Evolutionary conservation across 2,113 vertebrate species (phyloP), one percentile per base, ranked within the genome.

Genomic region (Polypterus bichir): DNA sequence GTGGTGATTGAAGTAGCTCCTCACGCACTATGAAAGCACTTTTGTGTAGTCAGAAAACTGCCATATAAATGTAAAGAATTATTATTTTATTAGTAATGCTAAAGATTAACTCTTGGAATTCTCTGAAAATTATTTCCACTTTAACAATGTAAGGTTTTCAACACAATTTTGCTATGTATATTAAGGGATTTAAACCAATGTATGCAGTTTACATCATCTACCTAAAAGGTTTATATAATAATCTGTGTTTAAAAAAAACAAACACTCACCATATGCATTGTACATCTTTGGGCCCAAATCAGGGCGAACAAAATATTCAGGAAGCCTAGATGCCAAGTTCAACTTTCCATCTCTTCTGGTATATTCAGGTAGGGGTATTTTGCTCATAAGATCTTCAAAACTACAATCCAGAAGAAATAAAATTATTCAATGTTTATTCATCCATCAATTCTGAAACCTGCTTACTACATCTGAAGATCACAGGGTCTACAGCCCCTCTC

Each of bases 281-380:
- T 89, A 89, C 87, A 89, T 89, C 72, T 89, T 89, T 1, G 87
- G 87, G 49, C 87, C 87, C 54, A 89, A 68, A 66, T 89, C 87
- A 0, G 87, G 87, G 9, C 86, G 75, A n/a, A 89, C 87, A 49
- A 89, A 89, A 4, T 86, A 89, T 63, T 74, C 81, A 49, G 87
- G 87, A 27, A 89, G 77, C 6, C 84, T 79, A 45, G 87, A 85
- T 46, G 87, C 87, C 1, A 89, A 74, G 67, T 89, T 89, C 64
- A 89, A 73, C 57, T 86, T 86, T 5, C 87, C 87, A 0, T 86
- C 85, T 70, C 87, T 76, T 69, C 83, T 77, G 3, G 87, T 89
- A 9, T 89, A 89, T 63, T 89, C 87, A 0, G 87, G 87, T 47
- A 89, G 60, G 0, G 87, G 87, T 58, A 89, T 88, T 51, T 88